A percentile compares a stretch with the other conserved stretches of the same genome.
These are phyloP conservation scores for Andrena bicolor DNA, from an alignment of 2,888 invertebrate species.

Conservation along the genomic window DNA sequence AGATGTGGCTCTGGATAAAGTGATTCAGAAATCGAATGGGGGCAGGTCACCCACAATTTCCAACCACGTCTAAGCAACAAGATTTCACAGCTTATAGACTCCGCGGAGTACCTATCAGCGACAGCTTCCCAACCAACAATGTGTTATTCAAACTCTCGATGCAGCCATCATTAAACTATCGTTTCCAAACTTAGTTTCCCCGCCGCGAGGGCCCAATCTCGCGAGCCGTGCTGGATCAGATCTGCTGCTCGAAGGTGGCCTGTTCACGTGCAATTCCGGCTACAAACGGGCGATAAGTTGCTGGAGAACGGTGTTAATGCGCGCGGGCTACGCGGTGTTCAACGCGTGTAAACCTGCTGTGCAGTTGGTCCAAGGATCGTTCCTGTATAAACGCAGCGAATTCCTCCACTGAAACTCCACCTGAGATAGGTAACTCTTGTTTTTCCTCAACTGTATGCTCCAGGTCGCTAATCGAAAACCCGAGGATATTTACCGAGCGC, in stretches of 20 bases:
- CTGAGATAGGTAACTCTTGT: too few relatives aligned
- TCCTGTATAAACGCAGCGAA: too few relatives aligned
- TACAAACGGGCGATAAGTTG: slow-evolving; percentile 6
- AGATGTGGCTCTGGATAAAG: not conserved
- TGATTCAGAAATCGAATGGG: not conserved
- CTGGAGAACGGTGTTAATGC: not conserved
- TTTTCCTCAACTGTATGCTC: too few relatives aligned
- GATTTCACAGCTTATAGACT: slow-evolving; percentile 13
- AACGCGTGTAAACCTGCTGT: too few relatives aligned
- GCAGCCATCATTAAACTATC: slow-evolving; percentile 31
- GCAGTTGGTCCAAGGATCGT: too few relatives aligned
- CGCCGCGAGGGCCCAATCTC: slow-evolving; percentile 5
- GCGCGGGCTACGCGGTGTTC: too few relatives aligned
- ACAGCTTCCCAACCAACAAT: slow-evolving; percentile 6
- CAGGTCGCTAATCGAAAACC: too few relatives aligned
- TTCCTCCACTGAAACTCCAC: too few relatives aligned
- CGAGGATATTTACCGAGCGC: too few relatives aligned
- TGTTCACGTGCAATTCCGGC: slow-evolving; percentile 27
- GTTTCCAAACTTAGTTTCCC: slow-evolving; percentile 32
- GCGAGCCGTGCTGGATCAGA: slow-evolving; percentile 16
- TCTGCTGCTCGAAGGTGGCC: slow-evolving; percentile 17
- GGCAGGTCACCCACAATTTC: not conserved
- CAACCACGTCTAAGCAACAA: not conserved
- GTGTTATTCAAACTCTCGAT: slow-evolving; percentile 21
- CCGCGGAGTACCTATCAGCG: not conserved